Conservation (phyloP, 1,140 invertebrate species). For the Habropoda laboriosa region DNA sequence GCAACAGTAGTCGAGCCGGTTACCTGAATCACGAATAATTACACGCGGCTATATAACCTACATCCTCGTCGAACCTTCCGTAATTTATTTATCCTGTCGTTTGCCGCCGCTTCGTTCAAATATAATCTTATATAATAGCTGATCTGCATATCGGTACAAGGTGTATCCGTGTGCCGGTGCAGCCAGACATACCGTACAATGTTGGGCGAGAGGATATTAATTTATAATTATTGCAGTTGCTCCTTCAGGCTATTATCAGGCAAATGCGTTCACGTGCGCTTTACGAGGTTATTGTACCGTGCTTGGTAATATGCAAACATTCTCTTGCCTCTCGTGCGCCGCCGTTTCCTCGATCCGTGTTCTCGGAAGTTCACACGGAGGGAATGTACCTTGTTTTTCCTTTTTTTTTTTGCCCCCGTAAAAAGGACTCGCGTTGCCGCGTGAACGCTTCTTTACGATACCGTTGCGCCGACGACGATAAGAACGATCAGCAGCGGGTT, state of each 20-base stretch:
- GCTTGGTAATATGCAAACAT: not conserved
- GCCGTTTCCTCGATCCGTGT: not conserved
- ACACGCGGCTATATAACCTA: conserved; percentile 15
- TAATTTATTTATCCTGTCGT: conserved; percentile 2
- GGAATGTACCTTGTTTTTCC: not conserved
- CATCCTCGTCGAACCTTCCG: not conserved
- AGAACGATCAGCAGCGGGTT: not conserved
- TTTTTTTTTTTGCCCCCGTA: too few species aligned
- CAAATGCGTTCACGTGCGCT: not conserved
- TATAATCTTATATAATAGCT: not conserved
- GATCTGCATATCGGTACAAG: not conserved
- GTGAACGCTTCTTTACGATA: not conserved
- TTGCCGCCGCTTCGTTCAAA: not conserved
- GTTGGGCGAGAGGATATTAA: not conserved
- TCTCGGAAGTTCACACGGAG: not conserved
- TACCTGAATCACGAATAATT: conserved; percentile 39
- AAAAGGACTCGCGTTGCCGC: not conserved
- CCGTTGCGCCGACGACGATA: not conserved
- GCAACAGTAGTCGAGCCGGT: conserved; percentile 39
- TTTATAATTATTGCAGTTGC: conserved; percentile 1
- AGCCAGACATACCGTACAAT: too few species aligned
- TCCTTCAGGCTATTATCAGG: not conserved
- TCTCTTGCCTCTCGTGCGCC: not conserved
- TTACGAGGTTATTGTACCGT: conserved; percentile 15
- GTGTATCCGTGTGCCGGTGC: not conserved